Percentiles rank a stretch among this genome's conserved stretches.
phyloP scores from a whole-genome alignment of 2,797 vertebrate species.

The Neosilurus hyrtlii region DNA sequence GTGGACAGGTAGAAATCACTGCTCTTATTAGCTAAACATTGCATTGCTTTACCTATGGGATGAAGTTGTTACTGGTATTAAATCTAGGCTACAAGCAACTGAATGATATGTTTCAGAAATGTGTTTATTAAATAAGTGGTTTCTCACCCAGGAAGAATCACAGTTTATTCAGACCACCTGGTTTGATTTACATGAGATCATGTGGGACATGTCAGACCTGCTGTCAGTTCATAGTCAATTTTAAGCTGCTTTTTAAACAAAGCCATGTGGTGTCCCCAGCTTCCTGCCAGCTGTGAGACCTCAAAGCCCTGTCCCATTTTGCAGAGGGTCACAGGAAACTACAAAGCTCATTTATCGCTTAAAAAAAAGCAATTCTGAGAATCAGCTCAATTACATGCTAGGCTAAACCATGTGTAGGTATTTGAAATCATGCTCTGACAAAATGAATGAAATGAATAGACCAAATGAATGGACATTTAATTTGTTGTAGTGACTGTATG shows the following conservation, averaged over 20 bases:
- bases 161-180: conserved; percentile 29
- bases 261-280: not conserved
- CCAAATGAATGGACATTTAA: not conserved
- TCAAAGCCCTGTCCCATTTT: not conserved
- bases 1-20: not conserved
- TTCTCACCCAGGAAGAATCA: not conserved
- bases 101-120: not conserved
- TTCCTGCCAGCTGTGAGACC: conserved; percentile 43
- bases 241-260: conserved; percentile 21
- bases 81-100: not conserved
- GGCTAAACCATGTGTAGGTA: not conserved
- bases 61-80: not conserved
- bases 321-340: conserved; percentile 50
- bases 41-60: not conserved
- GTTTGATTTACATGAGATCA: conserved; percentile 12
- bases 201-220: conserved; percentile 25
- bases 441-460: not conserved
- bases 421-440: not conserved
- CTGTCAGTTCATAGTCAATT: not conserved
- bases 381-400: not conserved
- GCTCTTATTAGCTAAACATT: not conserved
- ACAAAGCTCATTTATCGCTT: not conserved
- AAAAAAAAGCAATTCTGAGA: not conserved
- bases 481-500: not conserved
- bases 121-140: not conserved